Base-by-base conservation (phyloP, 1,140 invertebrate species). In the Lepidurus packardi region DNA sequence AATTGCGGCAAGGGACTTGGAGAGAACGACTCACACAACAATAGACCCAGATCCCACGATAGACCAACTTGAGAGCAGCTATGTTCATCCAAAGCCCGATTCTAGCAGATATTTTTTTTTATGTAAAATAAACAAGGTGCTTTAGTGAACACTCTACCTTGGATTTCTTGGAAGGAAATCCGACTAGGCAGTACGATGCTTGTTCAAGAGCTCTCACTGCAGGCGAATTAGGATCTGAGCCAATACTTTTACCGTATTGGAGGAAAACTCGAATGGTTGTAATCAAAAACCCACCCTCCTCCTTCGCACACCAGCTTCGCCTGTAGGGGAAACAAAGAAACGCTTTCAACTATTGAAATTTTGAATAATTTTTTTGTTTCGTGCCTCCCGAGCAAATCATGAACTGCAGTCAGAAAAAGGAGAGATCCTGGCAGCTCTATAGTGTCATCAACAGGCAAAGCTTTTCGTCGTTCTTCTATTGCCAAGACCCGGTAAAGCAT, bases 11-110 rank as follows among this genome's bases (percentile, higher is more conserved):
- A 82, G 7, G 94, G 94, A 78, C 89, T 90, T 1, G 78, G 78
- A 74, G 73, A 47, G 84, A 93, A 97, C 82, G 94, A 94, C 80
- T 93, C 90, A 84, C 94, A 96, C 25, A 98, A 82, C 80, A 91
- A 87, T 78, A 91, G 89, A 9, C 92, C 91, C 81, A 90, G 87
- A 53, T 91, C 88, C 93, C 94, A 96, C 9, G 90, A 91, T 45
- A 98, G 85, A 9, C 90, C 85, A 74, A 94, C 87, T 53, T 91
- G 88, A 53, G 87, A 87, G 1, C 90, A 90, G 81, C 91, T 91
- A 83, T 97, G 95, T 81, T 96, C 94, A 75, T 90, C 88, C 5
- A 97, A 85, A 85, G 94, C 89, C 79, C 82, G 81, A 77, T 81
- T 79, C 53, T 65, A 65, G 13, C 8, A 65, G 21, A 65, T 7